Evolutionary conservation across 2,888 invertebrate genomes (phyloP).

Genomic region (Drosophila melanosoma): DNA sequence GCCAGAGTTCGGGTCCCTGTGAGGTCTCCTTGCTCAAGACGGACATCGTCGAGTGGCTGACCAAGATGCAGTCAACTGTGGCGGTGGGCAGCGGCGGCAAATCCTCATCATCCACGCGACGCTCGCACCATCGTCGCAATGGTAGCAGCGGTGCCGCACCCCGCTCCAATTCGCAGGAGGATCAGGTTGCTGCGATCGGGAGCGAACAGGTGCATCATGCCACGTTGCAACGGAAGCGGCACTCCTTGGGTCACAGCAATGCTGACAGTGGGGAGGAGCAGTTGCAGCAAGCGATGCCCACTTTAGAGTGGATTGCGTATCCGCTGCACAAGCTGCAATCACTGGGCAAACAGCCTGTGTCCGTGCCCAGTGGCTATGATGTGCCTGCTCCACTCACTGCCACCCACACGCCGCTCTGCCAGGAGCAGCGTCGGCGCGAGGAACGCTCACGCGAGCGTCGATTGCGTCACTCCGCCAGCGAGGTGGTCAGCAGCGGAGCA

Average conservation of each 20-base stretch:
- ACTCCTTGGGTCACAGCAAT: conserved; percentile 83
- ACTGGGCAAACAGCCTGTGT: conserved; percentile 76
- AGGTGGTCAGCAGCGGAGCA: conserved; percentile 79
- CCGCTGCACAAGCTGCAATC: conserved; percentile 83
- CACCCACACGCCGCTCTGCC: conserved; percentile 57
- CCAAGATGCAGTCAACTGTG: conserved; percentile 81
- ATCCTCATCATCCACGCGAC: conserved; percentile 41
- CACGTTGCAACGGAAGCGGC: conserved; percentile 82
- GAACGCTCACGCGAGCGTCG: conserved; percentile 82
- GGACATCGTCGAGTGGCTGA: conserved; percentile 85
- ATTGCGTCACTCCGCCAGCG: conserved; percentile 84
- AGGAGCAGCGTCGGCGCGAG: conserved; percentile 58
- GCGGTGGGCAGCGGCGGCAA: conserved; percentile 24
- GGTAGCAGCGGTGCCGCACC: conserved; percentile 84
- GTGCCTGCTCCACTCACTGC: conserved; percentile 50
- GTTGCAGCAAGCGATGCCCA: conserved; percentile 40
- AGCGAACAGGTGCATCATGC: conserved; percentile 53
- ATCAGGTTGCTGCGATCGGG: conserved; percentile 65
- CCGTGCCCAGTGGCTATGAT: conserved; percentile 68
- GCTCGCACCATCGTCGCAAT: conserved; percentile 83
- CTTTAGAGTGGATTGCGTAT: conserved; percentile 84
- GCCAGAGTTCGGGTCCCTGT: conserved; percentile 84
- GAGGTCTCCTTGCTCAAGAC: conserved; percentile 84
- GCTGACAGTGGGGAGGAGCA: conserved; percentile 81
- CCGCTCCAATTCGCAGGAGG: conserved; percentile 83